These are phyloP conservation scores for Acromyrmex echinatior DNA, from an alignment of 1,140 invertebrate species.

Conservation along the genomic window DNA sequence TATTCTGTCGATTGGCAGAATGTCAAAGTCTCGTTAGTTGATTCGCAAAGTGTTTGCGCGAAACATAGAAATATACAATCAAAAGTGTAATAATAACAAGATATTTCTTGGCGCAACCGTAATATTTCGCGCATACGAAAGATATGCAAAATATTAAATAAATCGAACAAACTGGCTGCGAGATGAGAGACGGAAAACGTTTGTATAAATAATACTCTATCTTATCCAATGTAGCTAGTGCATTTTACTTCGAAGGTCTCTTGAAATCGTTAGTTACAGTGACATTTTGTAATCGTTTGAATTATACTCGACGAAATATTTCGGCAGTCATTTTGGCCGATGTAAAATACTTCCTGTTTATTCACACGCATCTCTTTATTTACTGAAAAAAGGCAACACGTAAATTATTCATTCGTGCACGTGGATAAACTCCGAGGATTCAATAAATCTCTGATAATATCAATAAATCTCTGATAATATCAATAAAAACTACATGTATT, in stretches of 20 bases:
- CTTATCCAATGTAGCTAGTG: neutral
- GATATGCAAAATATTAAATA: constrained; percentile 37
- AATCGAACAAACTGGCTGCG: constrained; percentile 32
- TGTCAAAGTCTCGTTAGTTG: constrained; percentile 73
- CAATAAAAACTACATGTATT: constrained; percentile 27
- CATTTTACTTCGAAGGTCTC: neutral
- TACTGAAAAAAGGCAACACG: neutral
- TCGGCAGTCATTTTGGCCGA: neutral
- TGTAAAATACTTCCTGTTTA: constrained; percentile 1
- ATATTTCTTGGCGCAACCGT: constrained; percentile 65
- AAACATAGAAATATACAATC: constrained; percentile 64
- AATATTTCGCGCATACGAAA: neutral
- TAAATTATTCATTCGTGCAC: constrained; percentile 19
- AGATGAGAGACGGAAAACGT: neutral
- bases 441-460: neutral
- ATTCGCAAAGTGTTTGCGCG: constrained; percentile 49
- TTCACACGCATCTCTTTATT: neutral
- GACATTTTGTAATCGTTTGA: constrained; percentile 36
- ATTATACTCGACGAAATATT: constrained; percentile 29
- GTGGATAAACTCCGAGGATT: neutral
- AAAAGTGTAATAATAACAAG: constrained; percentile 72
- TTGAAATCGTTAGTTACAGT: constrained; percentile 3
- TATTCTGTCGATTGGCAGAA: constrained; percentile 68
- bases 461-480: neutral
- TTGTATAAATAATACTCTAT: constrained; percentile 45